These are phyloP conservation scores for Nezara viridula DNA, from an alignment of 2,888 invertebrate genomes.

Conservation along the genomic window DNA sequence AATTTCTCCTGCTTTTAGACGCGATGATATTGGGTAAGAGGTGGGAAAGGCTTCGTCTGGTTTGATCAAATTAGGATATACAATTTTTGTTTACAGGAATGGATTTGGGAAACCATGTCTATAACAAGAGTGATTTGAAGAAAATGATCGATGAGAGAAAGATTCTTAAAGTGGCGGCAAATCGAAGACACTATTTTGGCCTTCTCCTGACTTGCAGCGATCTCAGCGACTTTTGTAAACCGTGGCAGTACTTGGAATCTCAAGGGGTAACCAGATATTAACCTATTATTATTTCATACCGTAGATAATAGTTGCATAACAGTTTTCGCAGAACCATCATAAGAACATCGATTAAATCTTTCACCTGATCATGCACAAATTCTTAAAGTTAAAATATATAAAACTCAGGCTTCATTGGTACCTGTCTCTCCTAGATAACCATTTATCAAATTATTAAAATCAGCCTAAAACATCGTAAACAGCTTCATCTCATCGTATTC, in stretches of 20 bases:
- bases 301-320: too few species aligned
- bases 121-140: not conserved
- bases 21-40: not conserved
- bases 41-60: not conserved
- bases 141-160: not conserved
- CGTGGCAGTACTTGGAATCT: slow-evolving; percentile 57
- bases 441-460: too few species aligned
- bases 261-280: slow-evolving; percentile 53
- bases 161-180: not conserved
- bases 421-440: too few species aligned
- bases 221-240: slow-evolving; percentile 62
- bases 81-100: not conserved
- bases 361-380: too few species aligned
- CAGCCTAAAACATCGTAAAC: too few species aligned
- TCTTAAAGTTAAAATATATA: too few species aligned
- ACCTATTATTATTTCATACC: not conserved
- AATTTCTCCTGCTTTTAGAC: not conserved
- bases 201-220: slow-evolving; percentile 59
- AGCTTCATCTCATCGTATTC: too few species aligned
- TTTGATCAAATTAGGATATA: not conserved
- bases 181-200: slow-evolving; percentile 29
- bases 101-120: slow-evolving; percentile 50
- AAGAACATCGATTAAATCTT: too few species aligned
- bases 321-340: too few species aligned
- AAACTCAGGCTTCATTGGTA: too few species aligned